phyloP scores from a whole-genome alignment of 1,140 invertebrate genomes.

The Leptinotarsa lineolata region DNA sequence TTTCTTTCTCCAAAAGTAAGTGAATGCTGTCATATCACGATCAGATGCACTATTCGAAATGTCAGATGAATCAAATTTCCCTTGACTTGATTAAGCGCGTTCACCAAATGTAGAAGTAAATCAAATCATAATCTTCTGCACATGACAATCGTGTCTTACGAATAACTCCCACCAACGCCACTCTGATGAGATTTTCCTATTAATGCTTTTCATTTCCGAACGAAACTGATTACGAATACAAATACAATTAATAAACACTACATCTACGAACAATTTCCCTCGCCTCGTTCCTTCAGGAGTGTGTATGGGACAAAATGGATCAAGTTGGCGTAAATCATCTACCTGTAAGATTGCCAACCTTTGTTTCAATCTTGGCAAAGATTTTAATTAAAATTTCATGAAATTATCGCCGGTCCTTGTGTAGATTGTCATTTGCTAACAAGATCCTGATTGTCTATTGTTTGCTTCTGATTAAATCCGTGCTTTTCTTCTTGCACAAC shows the following conservation, averaged over 20 bases:
- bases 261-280: constrained; percentile 8
- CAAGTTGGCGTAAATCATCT: constrained; percentile 3
- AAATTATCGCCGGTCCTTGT: constrained; percentile 31
- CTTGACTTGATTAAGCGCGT: neutral
- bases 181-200: neutral
- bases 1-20: no score
- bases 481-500: neutral
- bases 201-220: constrained; percentile 1
- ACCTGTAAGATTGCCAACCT: constrained; percentile 2
- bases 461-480: constrained; percentile 31
- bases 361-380: constrained; percentile 20
- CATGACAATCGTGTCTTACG: neutral
- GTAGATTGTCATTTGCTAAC: constrained; percentile 32
- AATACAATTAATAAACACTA: neutral
- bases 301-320: neutral
- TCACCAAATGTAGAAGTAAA: neutral
- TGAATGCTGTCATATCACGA: no score
- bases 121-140: neutral
- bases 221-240: neutral
- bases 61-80: neutral
- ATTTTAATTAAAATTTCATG: constrained; percentile 34
- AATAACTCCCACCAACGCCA: neutral
- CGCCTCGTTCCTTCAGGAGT: neutral
- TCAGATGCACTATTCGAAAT: neutral
- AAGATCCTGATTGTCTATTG: constrained; percentile 31